phyloP scores from a whole-genome alignment of 2,113 vertebrate species.

The Heliornis fulica region DNA sequence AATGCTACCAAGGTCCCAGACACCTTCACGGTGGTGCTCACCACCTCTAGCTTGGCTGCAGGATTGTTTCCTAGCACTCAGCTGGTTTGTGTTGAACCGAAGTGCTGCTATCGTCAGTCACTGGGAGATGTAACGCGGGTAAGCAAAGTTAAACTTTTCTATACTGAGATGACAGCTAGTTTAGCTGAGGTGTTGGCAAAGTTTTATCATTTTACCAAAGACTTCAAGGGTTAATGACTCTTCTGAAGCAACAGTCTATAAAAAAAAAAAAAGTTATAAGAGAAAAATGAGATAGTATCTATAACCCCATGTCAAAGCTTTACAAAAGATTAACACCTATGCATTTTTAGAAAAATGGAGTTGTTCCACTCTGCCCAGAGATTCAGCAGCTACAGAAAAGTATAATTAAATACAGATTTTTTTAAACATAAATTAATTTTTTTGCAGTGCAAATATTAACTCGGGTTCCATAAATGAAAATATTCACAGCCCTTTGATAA shows the following conservation, averaged over 20 bases:
- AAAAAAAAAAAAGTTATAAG: accelerated
- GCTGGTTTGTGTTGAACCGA: neutral
- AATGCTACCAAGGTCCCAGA: neutral
- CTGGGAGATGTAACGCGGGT: neutral
- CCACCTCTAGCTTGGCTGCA: neutral
- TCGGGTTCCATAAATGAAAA: neutral
- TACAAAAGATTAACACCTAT: neutral
- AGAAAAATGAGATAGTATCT: neutral
- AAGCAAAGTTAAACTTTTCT: neutral
- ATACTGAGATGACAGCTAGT: neutral
- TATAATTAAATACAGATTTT: neutral
- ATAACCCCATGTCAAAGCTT: neutral
- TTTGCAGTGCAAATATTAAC: neutral
- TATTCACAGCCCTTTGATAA: neutral
- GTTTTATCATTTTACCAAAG: neutral
- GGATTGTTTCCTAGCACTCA: neutral
- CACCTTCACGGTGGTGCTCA: accelerated
- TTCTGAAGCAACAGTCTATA: neutral
- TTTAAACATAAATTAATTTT: neutral
- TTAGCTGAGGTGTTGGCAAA: neutral
- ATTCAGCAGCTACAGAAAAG: neutral
- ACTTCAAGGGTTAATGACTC: neutral
- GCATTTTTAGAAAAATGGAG: neutral
- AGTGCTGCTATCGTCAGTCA: neutral
- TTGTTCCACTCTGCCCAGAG: neutral